Base-by-base conservation (phyloP, 2,113 vertebrate species). In the Accipiter virgatus region DNA sequence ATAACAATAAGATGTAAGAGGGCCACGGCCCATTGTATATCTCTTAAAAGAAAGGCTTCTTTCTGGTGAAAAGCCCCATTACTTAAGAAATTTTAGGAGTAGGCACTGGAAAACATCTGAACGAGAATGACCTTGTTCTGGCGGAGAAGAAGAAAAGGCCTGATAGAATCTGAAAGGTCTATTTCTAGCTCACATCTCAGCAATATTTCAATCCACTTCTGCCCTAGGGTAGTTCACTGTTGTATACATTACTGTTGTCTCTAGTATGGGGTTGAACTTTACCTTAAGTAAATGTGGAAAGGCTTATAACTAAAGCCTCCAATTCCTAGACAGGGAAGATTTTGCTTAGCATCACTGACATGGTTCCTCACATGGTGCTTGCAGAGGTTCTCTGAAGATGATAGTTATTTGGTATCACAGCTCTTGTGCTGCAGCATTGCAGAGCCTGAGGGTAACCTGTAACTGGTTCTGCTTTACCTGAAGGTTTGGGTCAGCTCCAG, bases 1-100 rank as follows among this genome's bases (percentile, higher is more conserved):
- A 95, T 95, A 95, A 88, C 71, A 90, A 84, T 78, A 52, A 93
- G 90, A 78, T 63, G 21, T 8, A 63, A 92, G 27, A 86, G 23
- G 21, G 21, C 10, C 14, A 36, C 7, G 6, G 65, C 6, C 34
- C 13, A 10, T 58, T 74, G 15, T 65, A 1, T 22, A 74, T 50
- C 56, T 74, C 10, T 34, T 83, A 72, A 65, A 84, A 62, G n/a
- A 62, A 79, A 94, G 66, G 29, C 62, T 90, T 88, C 10, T 71
- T 95, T 62, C 55, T 75, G 10, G 34, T 56, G 40, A 62, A 90
- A 94, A 90, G 17, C 18, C 13, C 47, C 40, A 47, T 75, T 81
- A 86, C 75, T 84, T 81, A 63, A 67, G 22, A 73, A 82, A 92
- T 78, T 86, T 94, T 65, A 75, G 55, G 21, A 92, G 7, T 4